Evolutionary conservation across 2,797 vertebrate species (phyloP).

Genomic region (Craterocephalus amniculus): DNA sequence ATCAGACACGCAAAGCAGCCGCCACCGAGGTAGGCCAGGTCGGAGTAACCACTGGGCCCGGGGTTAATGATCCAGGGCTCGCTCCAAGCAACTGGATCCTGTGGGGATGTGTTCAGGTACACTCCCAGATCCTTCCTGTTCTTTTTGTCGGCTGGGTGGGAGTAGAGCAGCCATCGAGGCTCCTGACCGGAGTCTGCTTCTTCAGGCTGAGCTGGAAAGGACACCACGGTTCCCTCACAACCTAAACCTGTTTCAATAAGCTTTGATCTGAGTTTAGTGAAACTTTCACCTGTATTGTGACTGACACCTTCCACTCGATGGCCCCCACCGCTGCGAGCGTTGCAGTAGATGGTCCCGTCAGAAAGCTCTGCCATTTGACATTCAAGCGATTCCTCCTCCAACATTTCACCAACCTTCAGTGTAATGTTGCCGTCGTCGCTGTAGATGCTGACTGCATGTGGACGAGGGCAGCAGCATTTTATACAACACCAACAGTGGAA

Average conservation of each 20-base stretch:
- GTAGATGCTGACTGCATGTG: conserved; percentile 9
- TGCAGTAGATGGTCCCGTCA: conserved; percentile 15
- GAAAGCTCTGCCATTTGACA: conserved; percentile 26
- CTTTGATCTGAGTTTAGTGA: too few species aligned
- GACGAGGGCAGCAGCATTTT: neutral
- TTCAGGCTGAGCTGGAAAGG: conserved; percentile 17
- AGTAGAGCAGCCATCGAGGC: conserved; percentile 15
- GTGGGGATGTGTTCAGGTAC: conserved; percentile 24
- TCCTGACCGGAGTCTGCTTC: neutral
- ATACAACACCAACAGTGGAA: too few species aligned
- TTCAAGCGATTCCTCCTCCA: conserved; percentile 10
- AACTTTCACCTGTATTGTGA: conserved; percentile 3
- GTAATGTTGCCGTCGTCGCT: conserved; percentile 4
- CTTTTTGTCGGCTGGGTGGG: conserved; percentile 7
- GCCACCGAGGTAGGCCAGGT: conserved; percentile 12
- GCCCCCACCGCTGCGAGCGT: conserved; percentile 11
- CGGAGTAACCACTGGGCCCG: conserved; percentile 27
- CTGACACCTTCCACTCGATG: conserved; percentile 25
- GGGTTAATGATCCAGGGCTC: conserved; percentile 20
- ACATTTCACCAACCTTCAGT: conserved; percentile 5
- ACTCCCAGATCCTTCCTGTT: conserved; percentile 15
- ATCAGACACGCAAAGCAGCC: conserved; percentile 29
- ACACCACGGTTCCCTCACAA: conserved; percentile 28
- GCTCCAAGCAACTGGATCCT: conserved; percentile 9
- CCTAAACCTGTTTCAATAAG: conserved; percentile 19